phyloP scores from a whole-genome alignment of 2,113 vertebrate species.

The Apaloderma vittatum region DNA sequence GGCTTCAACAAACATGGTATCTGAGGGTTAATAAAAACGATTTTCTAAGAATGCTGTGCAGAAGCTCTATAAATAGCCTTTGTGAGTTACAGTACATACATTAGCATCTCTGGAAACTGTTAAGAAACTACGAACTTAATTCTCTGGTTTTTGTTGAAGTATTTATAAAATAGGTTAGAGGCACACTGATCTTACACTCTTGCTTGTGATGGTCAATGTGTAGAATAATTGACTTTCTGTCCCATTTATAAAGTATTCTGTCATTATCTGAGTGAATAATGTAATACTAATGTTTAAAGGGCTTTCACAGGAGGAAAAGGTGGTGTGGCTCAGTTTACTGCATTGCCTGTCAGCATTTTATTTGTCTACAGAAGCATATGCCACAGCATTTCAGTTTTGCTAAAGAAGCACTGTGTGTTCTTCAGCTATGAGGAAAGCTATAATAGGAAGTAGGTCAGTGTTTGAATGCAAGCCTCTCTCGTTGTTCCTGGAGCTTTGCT shows the following conservation, averaged over 20 bases:
- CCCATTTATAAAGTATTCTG: conserved; percentile 40
- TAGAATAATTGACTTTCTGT: conserved; percentile 59
- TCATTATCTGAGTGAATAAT: conserved; percentile 41
- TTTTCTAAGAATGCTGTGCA: conserved; percentile 37
- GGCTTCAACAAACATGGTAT: conserved; percentile 17
- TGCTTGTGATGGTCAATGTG: conserved; percentile 14
- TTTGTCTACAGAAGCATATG: conserved; percentile 57
- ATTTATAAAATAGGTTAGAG: conserved; percentile 53
- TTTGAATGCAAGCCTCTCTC: conserved; percentile 16
- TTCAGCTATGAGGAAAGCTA: conserved; percentile 29
- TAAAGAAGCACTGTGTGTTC: conserved; percentile 20
- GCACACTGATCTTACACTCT: conserved; percentile 26
- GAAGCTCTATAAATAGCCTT: conserved; percentile 50
- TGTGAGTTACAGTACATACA: conserved; percentile 44
- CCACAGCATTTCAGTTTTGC: conserved; percentile 40
- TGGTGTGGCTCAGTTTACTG: conserved; percentile 32
- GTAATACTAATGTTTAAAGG: conserved; percentile 13
- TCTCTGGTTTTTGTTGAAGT: conserved; percentile 28
- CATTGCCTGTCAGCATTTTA: conserved; percentile 52
- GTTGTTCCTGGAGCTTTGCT: conserved; percentile 39
- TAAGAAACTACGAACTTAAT: conserved; percentile 33
- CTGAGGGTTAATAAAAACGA: conserved; percentile 53
- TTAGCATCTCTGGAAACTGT: conserved; percentile 50
- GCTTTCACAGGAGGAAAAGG: conserved; percentile 38
- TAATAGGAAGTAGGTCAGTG: conserved; percentile 64